Conservation (phyloP, 2,888 invertebrate species). For the Aspidiotus destructor region DNA sequence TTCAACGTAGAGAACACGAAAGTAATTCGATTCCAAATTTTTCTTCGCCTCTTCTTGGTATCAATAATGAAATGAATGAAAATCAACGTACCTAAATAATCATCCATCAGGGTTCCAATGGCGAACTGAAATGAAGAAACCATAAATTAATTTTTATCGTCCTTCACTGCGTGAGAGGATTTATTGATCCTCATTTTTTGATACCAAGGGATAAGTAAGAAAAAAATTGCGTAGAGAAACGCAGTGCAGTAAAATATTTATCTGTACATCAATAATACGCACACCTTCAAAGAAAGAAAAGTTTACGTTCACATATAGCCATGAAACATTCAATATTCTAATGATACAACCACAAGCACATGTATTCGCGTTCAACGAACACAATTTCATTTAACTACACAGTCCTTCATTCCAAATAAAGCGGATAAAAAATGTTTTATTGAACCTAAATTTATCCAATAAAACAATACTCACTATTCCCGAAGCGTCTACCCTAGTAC, state of each 20-base stretch:
- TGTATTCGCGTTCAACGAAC: too few relatives aligned
- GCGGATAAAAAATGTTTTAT: too few relatives aligned
- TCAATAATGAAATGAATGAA: neutral
- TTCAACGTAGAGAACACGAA: too few relatives aligned
- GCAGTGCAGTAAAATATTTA: too few relatives aligned
- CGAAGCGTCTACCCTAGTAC: constrained; percentile 94
- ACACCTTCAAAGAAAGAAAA: too few relatives aligned
- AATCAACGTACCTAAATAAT: constrained; percentile 68
- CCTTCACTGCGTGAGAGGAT: neutral
- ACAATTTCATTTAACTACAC: too few relatives aligned
- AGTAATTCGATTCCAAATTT: neutral
- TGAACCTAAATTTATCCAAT: neutral
- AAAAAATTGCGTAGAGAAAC: neutral
- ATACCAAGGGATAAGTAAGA: neutral
- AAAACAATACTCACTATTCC: constrained; percentile 76
- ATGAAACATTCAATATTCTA: neutral
- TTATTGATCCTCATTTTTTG: neutral
- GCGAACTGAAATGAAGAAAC: constrained; percentile 69
- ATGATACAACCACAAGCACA: neutral
- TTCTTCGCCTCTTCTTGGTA: neutral
- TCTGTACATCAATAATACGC: too few relatives aligned
- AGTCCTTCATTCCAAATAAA: too few relatives aligned
- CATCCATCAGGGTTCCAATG: constrained; percentile 98
- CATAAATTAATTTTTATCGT: neutral
- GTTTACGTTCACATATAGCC: neutral